phyloP scores from a whole-genome alignment of 2,113 vertebrate genomes.

The Pluvialis apricaria region DNA sequence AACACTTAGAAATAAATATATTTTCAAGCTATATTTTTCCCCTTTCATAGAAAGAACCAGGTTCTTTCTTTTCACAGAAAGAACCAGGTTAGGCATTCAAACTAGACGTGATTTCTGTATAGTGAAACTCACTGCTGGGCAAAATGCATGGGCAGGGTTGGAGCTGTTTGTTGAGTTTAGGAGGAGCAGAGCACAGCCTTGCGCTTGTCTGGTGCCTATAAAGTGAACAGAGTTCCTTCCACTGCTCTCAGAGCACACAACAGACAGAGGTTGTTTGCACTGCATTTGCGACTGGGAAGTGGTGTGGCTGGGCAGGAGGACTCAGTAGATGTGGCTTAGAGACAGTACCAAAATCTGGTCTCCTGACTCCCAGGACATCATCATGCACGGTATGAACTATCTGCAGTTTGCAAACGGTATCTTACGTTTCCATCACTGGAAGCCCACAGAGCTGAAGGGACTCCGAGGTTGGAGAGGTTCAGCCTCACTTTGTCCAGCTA shows the following conservation, averaged over 20 bases:
- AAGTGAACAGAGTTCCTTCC: background rate
- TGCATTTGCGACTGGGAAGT: background rate
- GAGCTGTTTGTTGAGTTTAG: background rate
- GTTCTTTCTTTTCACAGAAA: background rate
- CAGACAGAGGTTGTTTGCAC: background rate
- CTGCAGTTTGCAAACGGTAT: background rate
- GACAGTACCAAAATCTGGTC: background rate
- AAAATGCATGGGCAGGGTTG: background rate
- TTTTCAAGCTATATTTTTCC: background rate
- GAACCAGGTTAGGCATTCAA: background rate
- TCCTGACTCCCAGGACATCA: background rate
- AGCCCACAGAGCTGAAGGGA: background rate
- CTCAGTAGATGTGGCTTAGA: background rate
- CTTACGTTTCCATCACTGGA: background rate
- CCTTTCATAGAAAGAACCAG: background rate
- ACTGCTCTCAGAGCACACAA: background rate
- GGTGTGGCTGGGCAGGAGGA: background rate
- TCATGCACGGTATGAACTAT: accelerated
- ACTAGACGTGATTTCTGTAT: background rate
- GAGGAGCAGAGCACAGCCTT: background rate
- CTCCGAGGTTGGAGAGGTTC: accelerated
- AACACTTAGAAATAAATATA: background rate
- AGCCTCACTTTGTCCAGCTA: background rate
- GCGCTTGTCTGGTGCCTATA: background rate
- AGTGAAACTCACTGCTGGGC: background rate